Base-by-base conservation (phyloP, 2,888 invertebrate genomes). In the Spodoptera littoralis region DNA sequence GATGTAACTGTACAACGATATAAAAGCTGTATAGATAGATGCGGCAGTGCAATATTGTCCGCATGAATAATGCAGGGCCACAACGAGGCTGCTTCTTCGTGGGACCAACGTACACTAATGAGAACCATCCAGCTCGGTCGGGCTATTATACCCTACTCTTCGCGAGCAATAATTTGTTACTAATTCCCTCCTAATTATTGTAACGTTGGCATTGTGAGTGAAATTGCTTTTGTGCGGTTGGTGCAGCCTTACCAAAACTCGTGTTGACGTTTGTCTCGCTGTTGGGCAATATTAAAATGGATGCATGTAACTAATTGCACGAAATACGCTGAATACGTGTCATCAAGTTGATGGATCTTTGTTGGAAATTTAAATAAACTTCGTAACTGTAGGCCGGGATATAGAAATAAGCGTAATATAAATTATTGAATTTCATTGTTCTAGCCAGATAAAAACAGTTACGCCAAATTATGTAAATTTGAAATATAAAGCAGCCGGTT, bases 21-120 rank as follows among this genome's bases (percentile, higher is more conserved):
- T 83, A 84, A 84, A 81, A 82, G 79, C 77, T 43, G 82, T 85
- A 86, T 80, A 81, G 83, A 83, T 84, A 85, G 86, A 85, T 84
- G 85, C 84, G 87, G 85, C 82, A 84, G 83, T 89, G 92, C 92
- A 94, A 93, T 92, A 93, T 91, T 91, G 92, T 91, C 88, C 89
- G 87, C 91, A 93, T 93, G 93, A 93, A 93, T 94, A 93, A 94
- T 94, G 93, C 93, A 93, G 88, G 83, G 77, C 84, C 84, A 84
- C 88, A 87, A 87, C 87, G 86, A 88, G 84, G 50, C 84, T 82
- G 79, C 86, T 86, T 86, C 87, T 84, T 80, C 85, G 86, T 83
- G 84, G 83, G 84, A 87, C 87, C 86, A 84, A 77, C 86, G 85
- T 85, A 87, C 90, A 90, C 92, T 93, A 93, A 94, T 93, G 92